Conservation (phyloP, 2,113 vertebrate species). For the Myiozetetes cayanensis region DNA sequence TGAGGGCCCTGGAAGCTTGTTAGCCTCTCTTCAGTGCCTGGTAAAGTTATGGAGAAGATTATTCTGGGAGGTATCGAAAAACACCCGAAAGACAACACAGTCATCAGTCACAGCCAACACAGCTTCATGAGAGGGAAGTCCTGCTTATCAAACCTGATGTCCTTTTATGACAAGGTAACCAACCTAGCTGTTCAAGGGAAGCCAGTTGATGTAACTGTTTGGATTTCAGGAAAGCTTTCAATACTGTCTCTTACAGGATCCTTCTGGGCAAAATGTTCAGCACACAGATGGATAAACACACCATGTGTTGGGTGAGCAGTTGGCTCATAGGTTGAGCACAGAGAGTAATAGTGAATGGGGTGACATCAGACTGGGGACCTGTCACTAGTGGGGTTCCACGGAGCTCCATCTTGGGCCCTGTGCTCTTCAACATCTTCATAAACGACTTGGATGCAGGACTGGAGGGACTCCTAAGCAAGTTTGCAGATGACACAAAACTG, state of each 20-base stretch:
- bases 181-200: neutral
- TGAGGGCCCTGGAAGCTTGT: no score
- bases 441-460: no score
- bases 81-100: neutral
- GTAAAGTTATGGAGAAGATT: neutral
- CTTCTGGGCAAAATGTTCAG: neutral
- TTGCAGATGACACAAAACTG: no score
- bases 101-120: neutral
- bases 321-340: neutral
- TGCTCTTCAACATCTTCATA: no score
- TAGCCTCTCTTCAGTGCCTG: neutral
- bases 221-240: neutral
- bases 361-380: no score
- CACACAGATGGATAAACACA: neutral
- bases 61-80: neutral
- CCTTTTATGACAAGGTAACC: neutral
- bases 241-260: neutral
- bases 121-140: neutral
- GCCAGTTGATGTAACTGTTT: neutral
- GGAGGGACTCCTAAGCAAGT: no score
- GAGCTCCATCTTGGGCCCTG: no score
- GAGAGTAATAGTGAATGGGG: no score
- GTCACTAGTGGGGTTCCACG: no score
- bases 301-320: neutral
- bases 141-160: neutral